Evolutionary conservation across 2,797 vertebrate species (phyloP).

Genomic region (Momotus momota): DNA sequence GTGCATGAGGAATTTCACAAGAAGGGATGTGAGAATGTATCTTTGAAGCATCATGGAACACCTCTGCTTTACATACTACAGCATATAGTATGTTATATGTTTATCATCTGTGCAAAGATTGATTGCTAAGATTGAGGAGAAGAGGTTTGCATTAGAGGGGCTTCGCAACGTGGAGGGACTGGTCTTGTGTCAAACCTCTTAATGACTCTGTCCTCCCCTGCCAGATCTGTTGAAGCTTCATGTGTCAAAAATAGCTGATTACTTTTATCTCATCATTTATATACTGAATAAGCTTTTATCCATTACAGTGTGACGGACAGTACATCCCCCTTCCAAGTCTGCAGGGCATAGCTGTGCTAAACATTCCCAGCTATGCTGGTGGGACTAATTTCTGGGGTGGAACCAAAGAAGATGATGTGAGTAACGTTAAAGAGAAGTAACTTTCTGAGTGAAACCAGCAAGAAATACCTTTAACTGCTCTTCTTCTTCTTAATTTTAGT

Average conservation of each 20-base stretch:
- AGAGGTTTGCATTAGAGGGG: background rate
- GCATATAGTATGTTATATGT: background rate
- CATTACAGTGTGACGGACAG: conserved; percentile 93
- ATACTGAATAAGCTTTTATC: conserved; percentile 46
- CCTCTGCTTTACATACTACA: background rate
- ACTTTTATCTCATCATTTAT: background rate
- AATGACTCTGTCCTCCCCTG: background rate
- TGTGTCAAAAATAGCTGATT: background rate
- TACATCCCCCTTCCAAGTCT: conserved; percentile 98
- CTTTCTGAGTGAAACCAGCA: background rate
- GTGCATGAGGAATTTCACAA: background rate
- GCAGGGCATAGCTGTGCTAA: conserved; percentile 95
- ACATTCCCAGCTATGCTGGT: conserved; percentile 97
- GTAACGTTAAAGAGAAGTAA: conserved; percentile 64
- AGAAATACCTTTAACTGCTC: background rate
- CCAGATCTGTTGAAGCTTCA: background rate
- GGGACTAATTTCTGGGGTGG: conserved; percentile 99
- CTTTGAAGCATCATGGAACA: background rate
- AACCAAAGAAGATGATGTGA: conserved; percentile 98
- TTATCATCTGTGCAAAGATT: background rate
- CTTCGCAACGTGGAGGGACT: background rate
- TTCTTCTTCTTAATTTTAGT: conserved; percentile 9
- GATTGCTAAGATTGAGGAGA: background rate
- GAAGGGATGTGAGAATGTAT: background rate
- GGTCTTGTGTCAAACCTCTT: background rate